phyloP scores from a whole-genome alignment of 2,113 vertebrate species.

The Ciconia maguari region DNA sequence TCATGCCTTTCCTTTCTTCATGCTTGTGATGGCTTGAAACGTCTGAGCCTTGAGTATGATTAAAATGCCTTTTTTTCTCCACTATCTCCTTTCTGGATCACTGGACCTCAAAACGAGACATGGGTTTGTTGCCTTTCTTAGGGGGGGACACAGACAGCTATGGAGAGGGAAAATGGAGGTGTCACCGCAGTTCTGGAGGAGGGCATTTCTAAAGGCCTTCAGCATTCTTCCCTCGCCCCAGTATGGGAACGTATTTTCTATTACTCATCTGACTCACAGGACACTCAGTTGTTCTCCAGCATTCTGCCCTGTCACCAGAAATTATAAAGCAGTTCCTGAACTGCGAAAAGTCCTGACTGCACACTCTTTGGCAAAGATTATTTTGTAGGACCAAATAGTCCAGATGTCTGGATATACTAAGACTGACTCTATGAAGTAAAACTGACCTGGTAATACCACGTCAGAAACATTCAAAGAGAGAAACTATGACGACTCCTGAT shows the following conservation, averaged over 20 bases:
- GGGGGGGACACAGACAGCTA: neutral
- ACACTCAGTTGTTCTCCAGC: neutral
- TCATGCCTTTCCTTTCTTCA: neutral
- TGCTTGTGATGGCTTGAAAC: neutral
- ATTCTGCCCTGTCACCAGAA: neutral
- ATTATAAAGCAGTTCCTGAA: conserved; percentile 39
- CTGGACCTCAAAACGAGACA: neutral
- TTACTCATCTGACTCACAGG: neutral
- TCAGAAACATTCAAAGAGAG: conserved; percentile 50
- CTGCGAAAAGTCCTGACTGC: conserved; percentile 21
- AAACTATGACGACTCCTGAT: neutral
- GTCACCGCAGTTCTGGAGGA: neutral
- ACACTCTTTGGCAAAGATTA: conserved; percentile 56
- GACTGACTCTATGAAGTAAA: conserved; percentile 25
- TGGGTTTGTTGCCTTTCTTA: neutral
- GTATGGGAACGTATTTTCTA: neutral
- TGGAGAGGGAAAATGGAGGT: neutral
- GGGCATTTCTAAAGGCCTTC: neutral
- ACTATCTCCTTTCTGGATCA: neutral
- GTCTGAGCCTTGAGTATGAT: neutral
- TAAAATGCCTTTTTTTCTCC: neutral
- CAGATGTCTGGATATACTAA: neutral
- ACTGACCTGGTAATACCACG: neutral
- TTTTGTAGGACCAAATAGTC: neutral
- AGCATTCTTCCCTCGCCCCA: neutral